Evolutionary conservation across 2,888 invertebrate genomes (phyloP).

Genomic region (Lasioglossum malachurum): DNA sequence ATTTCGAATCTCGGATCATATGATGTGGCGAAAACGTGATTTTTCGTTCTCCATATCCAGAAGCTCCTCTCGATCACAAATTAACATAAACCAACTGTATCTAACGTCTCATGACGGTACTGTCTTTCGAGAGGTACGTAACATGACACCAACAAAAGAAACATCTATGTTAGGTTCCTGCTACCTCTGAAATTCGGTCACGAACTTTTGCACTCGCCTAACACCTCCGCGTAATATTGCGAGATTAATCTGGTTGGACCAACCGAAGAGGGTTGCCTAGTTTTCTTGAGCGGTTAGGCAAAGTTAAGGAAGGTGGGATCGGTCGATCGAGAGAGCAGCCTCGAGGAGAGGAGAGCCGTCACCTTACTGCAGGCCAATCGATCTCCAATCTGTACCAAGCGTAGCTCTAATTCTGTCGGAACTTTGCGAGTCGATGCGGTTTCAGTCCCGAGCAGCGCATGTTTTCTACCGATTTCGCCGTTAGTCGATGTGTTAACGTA

Average conservation of each 20-base stretch:
- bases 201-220: background rate
- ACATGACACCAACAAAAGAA: no score
- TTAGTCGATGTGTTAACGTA: slow-evolving; percentile 27
- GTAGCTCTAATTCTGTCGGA: slow-evolving; percentile 15
- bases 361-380: background rate
- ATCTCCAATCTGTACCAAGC: background rate
- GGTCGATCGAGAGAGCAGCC: background rate
- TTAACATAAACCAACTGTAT: no score
- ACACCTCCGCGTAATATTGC: background rate
- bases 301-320: background rate
- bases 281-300: background rate
- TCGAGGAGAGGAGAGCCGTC: slow-evolving; percentile 29
- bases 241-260: background rate
- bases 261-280: background rate
- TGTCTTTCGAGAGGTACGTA: no score
- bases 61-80: no score
- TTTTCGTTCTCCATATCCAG: no score
- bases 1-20: no score
- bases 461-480: slow-evolving; percentile 30
- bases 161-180: no score
- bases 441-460: slow-evolving; percentile 36
- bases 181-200: background rate
- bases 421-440: slow-evolving; percentile 13
- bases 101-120: no score
- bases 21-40: no score